phyloP scores from a whole-genome alignment of 2,888 invertebrate species.

The Drosophila melanocephala region DNA sequence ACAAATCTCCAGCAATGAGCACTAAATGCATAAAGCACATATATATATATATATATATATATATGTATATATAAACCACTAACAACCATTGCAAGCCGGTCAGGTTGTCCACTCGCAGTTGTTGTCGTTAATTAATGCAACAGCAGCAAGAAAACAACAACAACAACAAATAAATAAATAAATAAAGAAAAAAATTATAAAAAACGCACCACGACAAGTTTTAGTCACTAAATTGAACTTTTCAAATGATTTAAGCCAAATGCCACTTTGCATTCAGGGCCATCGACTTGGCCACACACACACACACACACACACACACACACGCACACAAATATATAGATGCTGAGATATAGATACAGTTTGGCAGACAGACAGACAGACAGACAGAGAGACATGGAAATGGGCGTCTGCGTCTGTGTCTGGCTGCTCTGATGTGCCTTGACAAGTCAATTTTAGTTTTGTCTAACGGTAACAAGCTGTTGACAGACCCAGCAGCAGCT shows the following conservation, averaged over 20 bases:
- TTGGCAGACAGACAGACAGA: slow-evolving; percentile 3
- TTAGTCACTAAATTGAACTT: slow-evolving; percentile 72
- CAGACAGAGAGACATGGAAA: slow-evolving; percentile 47
- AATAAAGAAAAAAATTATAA: slow-evolving; percentile 27
- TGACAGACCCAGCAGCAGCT: slow-evolving; percentile 38
- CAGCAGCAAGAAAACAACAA: slow-evolving; percentile 50
- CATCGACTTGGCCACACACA: slow-evolving; percentile 69
- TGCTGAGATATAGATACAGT: background rate
- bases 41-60: background rate
- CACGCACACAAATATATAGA: slow-evolving; percentile 3
- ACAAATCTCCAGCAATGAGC: slow-evolving; percentile 62
- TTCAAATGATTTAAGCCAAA: slow-evolving; percentile 72
- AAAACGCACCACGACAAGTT: slow-evolving; percentile 68
- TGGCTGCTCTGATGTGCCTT: slow-evolving; percentile 54
- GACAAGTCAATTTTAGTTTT: slow-evolving; percentile 64
- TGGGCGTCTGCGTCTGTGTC: slow-evolving; percentile 47
- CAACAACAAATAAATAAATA: slow-evolving; percentile 43
- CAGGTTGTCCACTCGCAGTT: slow-evolving; percentile 39
- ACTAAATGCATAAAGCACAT: slow-evolving; percentile 1
- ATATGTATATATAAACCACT: slow-evolving; percentile 4
- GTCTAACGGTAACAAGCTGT: slow-evolving; percentile 64
- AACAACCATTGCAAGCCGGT: slow-evolving; percentile 45
- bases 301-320: slow-evolving; percentile 24
- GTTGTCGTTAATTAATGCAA: slow-evolving; percentile 70
- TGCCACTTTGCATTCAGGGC: slow-evolving; percentile 72